phyloP scores from a whole-genome alignment of 2,113 vertebrate species.

The Talpa occidentalis region DNA sequence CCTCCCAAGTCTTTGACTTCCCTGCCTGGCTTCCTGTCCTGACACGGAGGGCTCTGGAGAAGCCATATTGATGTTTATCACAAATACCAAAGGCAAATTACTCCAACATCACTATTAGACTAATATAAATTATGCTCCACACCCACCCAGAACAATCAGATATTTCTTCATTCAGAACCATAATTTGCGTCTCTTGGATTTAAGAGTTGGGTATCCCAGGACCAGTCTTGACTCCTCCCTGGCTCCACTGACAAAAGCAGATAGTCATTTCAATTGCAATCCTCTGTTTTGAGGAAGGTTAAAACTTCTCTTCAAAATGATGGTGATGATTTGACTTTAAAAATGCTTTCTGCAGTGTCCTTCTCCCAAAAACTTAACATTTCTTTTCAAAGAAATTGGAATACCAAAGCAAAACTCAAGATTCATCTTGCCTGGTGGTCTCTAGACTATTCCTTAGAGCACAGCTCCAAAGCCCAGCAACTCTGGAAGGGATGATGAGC shows the following conservation, averaged over 20 bases:
- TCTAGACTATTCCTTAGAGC: constrained; percentile 71
- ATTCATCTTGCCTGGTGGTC: constrained; percentile 36
- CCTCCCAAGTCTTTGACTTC: constrained; percentile 19
- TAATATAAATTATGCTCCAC: background rate
- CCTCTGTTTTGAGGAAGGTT: background rate
- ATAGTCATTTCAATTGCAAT: background rate
- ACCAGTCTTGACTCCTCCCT: background rate
- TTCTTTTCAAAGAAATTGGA: constrained; percentile 76
- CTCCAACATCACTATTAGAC: background rate
- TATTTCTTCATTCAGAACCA: background rate
- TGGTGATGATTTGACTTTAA: constrained; percentile 70
- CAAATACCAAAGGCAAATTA: background rate
- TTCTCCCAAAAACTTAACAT: constrained; percentile 63
- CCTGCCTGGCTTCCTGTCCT: constrained; percentile 18
- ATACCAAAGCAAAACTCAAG: constrained; percentile 76
- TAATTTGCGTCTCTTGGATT: background rate
- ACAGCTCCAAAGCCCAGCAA: constrained; percentile 73
- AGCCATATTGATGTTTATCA: background rate
- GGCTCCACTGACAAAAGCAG: background rate
- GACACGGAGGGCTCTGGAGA: background rate
- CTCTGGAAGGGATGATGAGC: constrained; percentile 76
- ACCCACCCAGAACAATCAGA: background rate
- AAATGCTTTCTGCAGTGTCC: constrained; percentile 36
- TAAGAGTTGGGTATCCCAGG: background rate
- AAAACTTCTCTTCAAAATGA: constrained; percentile 64